A percentile compares a stretch with the other conserved stretches of the same genome.
phyloP scores from a whole-genome alignment of 92 coral and sea anemone genomes.

The Muricea muricata region DNA sequence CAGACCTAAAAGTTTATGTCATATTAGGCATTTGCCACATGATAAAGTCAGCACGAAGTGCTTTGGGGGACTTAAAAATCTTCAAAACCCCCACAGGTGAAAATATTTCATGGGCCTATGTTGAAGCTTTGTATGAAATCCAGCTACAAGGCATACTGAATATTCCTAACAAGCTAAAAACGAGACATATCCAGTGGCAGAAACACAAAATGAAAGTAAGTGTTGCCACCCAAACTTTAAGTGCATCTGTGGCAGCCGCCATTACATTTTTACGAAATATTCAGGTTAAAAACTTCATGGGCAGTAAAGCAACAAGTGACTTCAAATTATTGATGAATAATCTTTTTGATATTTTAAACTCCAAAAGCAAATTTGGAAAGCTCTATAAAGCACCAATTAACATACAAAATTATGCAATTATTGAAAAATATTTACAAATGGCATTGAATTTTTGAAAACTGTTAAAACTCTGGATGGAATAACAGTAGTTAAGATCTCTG shows the following conservation, averaged over 20 bases:
- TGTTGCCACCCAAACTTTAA: background rate
- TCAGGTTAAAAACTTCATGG: too few relatives aligned
- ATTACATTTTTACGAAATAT: background rate
- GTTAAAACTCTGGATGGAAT: background rate
- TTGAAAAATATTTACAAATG: background rate
- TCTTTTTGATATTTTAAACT: background rate
- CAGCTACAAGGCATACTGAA: conserved; percentile 2
- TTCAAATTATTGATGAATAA: background rate
- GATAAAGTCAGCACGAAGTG: background rate
- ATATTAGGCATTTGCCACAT: conserved; percentile 11
- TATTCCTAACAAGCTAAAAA: background rate
- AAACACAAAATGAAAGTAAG: background rate
- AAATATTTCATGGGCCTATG: conserved; percentile 3
- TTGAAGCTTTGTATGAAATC: conserved; percentile 13
- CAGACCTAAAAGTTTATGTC: background rate
- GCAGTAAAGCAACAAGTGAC: background rate
- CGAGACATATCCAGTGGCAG: background rate
- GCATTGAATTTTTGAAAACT: background rate
- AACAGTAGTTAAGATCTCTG: background rate
- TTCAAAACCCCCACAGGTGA: background rate
- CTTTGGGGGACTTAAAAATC: background rate
- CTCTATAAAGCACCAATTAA: background rate
- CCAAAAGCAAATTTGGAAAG: background rate
- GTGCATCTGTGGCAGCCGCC: background rate
- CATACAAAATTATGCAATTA: background rate